phyloP scores from a whole-genome alignment of 2,888 invertebrate genomes.

The Odontomyia ornata region DNA sequence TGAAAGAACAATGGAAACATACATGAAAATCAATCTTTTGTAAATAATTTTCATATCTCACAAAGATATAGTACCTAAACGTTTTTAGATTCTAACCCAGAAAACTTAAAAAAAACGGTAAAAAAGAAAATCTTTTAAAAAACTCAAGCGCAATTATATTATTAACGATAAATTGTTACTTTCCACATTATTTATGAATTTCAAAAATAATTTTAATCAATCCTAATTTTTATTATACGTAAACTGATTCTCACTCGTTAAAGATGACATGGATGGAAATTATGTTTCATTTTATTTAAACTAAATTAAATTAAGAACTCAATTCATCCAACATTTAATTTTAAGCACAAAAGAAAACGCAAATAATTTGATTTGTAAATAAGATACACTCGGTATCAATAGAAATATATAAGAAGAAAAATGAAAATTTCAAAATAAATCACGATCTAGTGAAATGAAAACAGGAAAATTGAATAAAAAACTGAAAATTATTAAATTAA shows the following conservation, averaged over 20 bases:
- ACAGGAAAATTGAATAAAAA: neutral
- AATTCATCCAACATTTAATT: neutral
- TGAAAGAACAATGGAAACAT: no score
- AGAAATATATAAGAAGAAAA: neutral
- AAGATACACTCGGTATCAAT: neutral
- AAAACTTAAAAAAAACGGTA: no score
- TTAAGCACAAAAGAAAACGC: neutral
- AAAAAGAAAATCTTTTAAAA: no score
- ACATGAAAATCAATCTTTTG: neutral
- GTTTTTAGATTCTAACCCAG: no score
- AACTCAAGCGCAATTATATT: no score
- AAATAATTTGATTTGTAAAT: neutral
- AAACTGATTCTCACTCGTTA: neutral
- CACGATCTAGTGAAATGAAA: neutral
- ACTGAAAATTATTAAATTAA: no score
- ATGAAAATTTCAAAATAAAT: neutral
- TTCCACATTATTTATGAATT: no score
- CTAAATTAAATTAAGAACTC: neutral
- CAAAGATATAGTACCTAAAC: neutral
- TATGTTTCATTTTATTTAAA: neutral
- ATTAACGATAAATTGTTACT: no score
- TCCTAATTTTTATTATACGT: no score
- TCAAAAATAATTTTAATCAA: no score
- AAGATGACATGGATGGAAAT: neutral
- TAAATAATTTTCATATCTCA: conserved; percentile 5